phyloP scores from a whole-genome alignment of 2,113 vertebrate species.

The Hiodon tergisus region DNA sequence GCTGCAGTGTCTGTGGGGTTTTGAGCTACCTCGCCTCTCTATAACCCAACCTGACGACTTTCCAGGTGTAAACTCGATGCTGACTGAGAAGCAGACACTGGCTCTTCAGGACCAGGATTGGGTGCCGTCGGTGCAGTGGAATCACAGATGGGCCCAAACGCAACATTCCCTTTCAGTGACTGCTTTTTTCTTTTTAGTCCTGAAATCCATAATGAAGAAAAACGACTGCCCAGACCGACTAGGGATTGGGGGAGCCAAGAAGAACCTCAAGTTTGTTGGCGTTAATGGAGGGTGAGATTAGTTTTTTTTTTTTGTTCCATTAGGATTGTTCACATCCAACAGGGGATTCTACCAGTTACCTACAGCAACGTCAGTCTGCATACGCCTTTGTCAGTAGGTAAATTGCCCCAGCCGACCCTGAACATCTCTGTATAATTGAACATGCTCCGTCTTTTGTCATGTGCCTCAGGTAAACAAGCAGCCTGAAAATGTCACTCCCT shows the following conservation, averaged over 20 bases:
- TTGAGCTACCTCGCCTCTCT: too few species aligned
- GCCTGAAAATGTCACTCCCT: constrained; percentile 31
- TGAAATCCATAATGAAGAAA: constrained; percentile 99
- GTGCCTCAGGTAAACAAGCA: constrained; percentile 19
- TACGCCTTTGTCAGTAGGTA: constrained; percentile 12
- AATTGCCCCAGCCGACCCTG: neutral
- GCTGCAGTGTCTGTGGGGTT: too few species aligned
- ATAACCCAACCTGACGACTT: too few species aligned
- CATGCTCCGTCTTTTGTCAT: constrained; percentile 26
- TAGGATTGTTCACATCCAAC: constrained; percentile 28
- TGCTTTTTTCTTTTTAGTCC: constrained; percentile 59
- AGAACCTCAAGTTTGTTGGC: constrained; percentile 98
- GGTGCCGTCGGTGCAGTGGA: too few species aligned
- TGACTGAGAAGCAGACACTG: too few species aligned
- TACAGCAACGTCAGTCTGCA: constrained; percentile 17
- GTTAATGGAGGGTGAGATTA: constrained; percentile 96
- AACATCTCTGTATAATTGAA: constrained; percentile 10
- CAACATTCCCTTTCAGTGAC: neutral
- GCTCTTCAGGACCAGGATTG: too few species aligned
- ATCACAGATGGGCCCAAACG: neutral
- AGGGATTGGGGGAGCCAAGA: constrained; percentile 84
- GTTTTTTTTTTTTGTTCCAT: constrained; percentile 11
- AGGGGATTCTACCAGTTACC: constrained; percentile 6
- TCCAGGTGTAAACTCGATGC: too few species aligned
- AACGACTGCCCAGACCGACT: constrained; percentile 79